Evolutionary conservation across 2,888 invertebrate species (phyloP), one percentile per base, ranked within the genome.

Genomic region (Pemphredon lugubris): DNA sequence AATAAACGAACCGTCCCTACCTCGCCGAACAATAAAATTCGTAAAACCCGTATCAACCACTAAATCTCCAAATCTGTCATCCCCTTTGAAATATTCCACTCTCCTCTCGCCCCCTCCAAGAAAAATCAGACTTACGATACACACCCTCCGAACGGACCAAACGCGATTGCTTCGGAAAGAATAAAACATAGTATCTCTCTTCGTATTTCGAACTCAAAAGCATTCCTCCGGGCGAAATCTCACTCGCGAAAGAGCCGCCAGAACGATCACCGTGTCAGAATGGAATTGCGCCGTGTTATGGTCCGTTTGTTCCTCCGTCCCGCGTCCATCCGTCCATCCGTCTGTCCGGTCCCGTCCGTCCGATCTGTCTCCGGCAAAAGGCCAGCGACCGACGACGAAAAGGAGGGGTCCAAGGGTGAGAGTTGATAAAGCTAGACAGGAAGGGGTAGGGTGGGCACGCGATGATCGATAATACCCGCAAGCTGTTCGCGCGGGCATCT

Each of bases 391-490:
- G 26, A 26, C 26, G 26, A 26, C 47, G 7, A 14, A 23, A 16
- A 30, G 42, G 45, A 23, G 16, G 18, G 32, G 34, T 7, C 34
- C 1, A 2, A 30, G 9, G 1, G 7, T 9, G 34, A 9, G 1
- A 34, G 21, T 47, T 26, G 45, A 61, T 40, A 53, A 53, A 66
- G 48, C 50, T 51, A 47, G 66, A 21, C 50, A 34, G n/a, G n/a
- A 67, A 67, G 54, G n/a, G 60, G 16, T 60, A 39, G 39, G 40
- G 23, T 21, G 51, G 32, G 16, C 18, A 11, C 7, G 26, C 18
- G 45, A 21, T 53, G 70, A 48, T 77, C 74, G 66, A 73, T 74
- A 63, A 64, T 70, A 61, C 42, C 57, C 60, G 58, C 32, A 60
- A 13, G 40, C 16, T 14, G 34, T 21, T 13, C 58, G 54, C 14